Conservation (phyloP, 1,140 invertebrate species). For the Prorops nasuta region DNA sequence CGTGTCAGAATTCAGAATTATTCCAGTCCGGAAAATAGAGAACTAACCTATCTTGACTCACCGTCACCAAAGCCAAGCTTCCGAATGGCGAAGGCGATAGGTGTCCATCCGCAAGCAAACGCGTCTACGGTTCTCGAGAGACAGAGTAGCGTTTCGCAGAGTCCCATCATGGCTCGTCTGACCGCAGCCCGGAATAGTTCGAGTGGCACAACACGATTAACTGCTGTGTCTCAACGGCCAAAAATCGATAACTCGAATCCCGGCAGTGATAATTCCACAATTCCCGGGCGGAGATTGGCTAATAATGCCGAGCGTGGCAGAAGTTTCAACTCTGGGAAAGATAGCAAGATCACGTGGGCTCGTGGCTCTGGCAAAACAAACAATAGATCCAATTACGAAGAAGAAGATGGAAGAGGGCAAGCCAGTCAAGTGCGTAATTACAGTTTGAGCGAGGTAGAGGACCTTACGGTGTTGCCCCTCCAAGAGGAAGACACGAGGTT, state of each 20-base stretch:
- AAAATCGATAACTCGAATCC: not conserved
- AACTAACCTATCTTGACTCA: too few species aligned
- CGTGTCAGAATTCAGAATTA: too few species aligned
- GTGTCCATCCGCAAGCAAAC: constrained; percentile 24
- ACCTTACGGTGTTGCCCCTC: constrained; percentile 42
- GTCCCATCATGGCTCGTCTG: constrained; percentile 12
- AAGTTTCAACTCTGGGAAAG: constrained; percentile 25
- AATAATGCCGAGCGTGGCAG: constrained; percentile 12
- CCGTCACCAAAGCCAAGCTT: constrained; percentile 22
- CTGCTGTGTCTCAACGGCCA: too few species aligned
- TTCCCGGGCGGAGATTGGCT: not conserved
- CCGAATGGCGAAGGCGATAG: constrained; percentile 41
- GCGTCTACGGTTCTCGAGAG: constrained; percentile 17
- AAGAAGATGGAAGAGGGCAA: constrained; percentile 18
- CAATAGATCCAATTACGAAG: constrained; percentile 27
- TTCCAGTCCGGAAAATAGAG: too few species aligned
- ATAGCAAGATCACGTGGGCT: constrained; percentile 36
- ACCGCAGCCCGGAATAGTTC: too few species aligned
- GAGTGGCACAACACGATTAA: too few species aligned
- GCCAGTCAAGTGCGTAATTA: constrained; percentile 18
- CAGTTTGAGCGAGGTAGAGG: constrained; percentile 27
- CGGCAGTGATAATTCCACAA: not conserved
- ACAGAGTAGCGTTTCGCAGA: constrained; percentile 4
- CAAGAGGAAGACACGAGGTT: constrained; percentile 29
- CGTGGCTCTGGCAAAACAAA: constrained; percentile 27